Conservation (phyloP, 1,140 invertebrate species). For the Pomacea maculata region DNA sequence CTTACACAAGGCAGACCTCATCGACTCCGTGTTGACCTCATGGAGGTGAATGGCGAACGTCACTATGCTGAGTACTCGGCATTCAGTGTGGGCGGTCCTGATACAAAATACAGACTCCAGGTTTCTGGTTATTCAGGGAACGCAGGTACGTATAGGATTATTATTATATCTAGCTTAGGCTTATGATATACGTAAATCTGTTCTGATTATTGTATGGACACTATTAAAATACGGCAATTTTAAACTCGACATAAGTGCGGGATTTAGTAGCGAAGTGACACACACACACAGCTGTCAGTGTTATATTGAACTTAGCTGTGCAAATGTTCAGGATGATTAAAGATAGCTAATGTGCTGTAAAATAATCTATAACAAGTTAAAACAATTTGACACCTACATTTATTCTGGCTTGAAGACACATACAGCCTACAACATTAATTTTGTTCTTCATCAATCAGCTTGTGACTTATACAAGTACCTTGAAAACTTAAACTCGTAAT, state of each 20-base stretch:
- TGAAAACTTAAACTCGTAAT: not conserved
- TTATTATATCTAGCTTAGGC: no score
- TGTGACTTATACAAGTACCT: no score
- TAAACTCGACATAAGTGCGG: not conserved
- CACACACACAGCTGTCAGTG: not conserved
- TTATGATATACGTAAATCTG: no score
- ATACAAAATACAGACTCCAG: slow-evolving; percentile 14
- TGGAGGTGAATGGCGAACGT: slow-evolving; percentile 19
- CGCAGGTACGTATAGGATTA: slow-evolving; percentile 56
- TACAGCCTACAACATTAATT: no score
- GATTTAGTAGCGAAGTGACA: not conserved
- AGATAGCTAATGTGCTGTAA: no score
- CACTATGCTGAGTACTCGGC: slow-evolving; percentile 24
- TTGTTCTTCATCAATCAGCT: no score
- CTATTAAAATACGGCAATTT: no score
- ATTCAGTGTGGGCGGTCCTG: slow-evolving; percentile 24
- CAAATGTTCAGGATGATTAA: not conserved
- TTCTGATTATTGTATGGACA: no score
- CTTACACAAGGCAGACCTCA: slow-evolving; percentile 3
- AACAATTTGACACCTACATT: no score
- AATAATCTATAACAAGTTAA: no score
- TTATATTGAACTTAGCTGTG: not conserved
- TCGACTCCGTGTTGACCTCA: slow-evolving; percentile 29
- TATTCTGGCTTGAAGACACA: no score
- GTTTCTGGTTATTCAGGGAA: slow-evolving; percentile 28